phyloP scores from a whole-genome alignment of 2,888 invertebrate species.

The Amorpha juglandis region DNA sequence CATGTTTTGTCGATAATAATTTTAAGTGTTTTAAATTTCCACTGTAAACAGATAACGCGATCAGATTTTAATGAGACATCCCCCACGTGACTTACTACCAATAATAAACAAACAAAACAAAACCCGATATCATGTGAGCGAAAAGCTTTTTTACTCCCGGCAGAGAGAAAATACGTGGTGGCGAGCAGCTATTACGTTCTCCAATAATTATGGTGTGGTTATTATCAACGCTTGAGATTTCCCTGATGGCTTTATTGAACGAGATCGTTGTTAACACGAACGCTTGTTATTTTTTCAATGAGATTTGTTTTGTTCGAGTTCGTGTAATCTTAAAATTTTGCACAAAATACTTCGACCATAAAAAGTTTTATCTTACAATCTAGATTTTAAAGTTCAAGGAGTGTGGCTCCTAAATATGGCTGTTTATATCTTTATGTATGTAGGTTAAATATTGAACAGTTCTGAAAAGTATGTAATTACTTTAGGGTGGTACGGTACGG shows the following conservation, averaged over 20 bases:
- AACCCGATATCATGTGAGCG: slow-evolving; percentile 44
- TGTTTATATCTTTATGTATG: slow-evolving; percentile 24
- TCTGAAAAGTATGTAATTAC: slow-evolving; percentile 35
- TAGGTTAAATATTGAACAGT: slow-evolving; percentile 29
- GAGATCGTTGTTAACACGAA: slow-evolving; percentile 49
- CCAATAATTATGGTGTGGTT: slow-evolving; percentile 65
- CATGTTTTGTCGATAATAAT: slow-evolving; percentile 45
- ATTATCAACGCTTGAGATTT: slow-evolving; percentile 67
- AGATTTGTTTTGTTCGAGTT: slow-evolving; percentile 2
- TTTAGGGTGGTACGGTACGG: slow-evolving; percentile 34
- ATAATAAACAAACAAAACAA: slow-evolving; percentile 47
- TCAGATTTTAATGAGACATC: slow-evolving; percentile 66
- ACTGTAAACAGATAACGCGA: slow-evolving; percentile 46
- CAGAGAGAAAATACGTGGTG: slow-evolving; percentile 51
- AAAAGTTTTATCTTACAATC: slow-evolving; percentile 29
- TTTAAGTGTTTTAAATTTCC: slow-evolving; percentile 42
- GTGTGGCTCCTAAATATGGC: slow-evolving; percentile 16
- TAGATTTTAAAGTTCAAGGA: slow-evolving; percentile 28
- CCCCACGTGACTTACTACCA: slow-evolving; percentile 52
- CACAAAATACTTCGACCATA: slow-evolving; percentile 31
- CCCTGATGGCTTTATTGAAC: slow-evolving; percentile 68
- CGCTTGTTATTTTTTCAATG: slow-evolving; percentile 33
- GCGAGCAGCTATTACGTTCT: slow-evolving; percentile 59
- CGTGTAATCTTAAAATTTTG: not conserved
- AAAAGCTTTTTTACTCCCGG: slow-evolving; percentile 49